These are phyloP conservation scores for Gymnoscopelus braueri DNA, from an alignment of 2,797 vertebrate species.

Conservation along the genomic window DNA sequence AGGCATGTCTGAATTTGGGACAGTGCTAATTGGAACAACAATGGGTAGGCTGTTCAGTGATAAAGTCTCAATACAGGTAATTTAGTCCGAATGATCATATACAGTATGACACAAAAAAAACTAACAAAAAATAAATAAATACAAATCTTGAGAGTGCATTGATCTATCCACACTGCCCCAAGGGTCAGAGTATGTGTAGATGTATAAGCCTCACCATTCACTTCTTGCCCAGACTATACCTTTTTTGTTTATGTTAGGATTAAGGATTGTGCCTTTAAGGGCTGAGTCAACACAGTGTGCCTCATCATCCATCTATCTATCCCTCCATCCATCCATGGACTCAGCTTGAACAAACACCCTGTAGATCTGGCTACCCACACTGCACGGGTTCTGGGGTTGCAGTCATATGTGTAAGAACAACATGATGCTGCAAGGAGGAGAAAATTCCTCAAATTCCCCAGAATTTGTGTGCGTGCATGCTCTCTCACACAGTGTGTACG, in stretches of 20 bases:
- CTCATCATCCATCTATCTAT: slow-evolving; percentile 40
- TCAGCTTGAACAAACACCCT: slow-evolving; percentile 64
- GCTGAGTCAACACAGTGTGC: slow-evolving; percentile 42
- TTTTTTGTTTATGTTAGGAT: slow-evolving; percentile 48
- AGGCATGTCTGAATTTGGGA: slow-evolving; percentile 69
- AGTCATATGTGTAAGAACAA: slow-evolving; percentile 76
- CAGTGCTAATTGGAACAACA: slow-evolving; percentile 61
- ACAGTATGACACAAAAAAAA: neutral
- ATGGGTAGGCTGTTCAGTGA: slow-evolving; percentile 46
- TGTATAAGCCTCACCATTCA: neutral
- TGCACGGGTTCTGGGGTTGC: slow-evolving; percentile 67
- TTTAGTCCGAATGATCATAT: neutral
- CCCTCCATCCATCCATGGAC: slow-evolving; percentile 49
- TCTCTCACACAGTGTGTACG: no score
- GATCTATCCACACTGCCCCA: neutral
- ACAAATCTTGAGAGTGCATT: neutral
- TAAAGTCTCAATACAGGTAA: no score
- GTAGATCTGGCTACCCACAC: slow-evolving; percentile 15
- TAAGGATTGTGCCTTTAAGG: slow-evolving; percentile 31
- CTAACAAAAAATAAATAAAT: no score
- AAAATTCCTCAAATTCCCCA: slow-evolving; percentile 72
- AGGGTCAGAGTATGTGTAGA: neutral
- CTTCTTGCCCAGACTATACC: neutral
- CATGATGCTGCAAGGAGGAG: slow-evolving; percentile 72
- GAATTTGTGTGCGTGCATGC: slow-evolving; percentile 29